Conservation (phyloP, 1,140 invertebrate genomes). For the Trichomalopsis sarcophagae region DNA sequence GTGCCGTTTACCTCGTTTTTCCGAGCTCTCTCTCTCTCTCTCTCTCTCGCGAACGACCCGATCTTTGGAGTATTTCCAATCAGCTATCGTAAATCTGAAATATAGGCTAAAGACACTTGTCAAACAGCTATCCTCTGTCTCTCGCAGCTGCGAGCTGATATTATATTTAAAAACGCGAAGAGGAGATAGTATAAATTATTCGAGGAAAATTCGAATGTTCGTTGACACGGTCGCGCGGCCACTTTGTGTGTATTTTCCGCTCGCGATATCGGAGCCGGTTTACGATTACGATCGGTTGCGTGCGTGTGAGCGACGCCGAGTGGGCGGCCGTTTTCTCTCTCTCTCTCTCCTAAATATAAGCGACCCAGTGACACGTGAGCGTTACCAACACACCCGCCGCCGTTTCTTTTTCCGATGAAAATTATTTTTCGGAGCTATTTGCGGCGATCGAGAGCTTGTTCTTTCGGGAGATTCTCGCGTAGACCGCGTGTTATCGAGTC, state of each 20-base stretch:
- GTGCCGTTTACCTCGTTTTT: neutral
- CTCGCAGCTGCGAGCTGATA: neutral
- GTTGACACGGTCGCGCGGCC: neutral
- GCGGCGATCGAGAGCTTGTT: neutral
- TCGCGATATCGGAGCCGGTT: neutral
- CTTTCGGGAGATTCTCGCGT: neutral
- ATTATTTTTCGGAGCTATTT: too few species aligned
- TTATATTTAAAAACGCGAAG: neutral
- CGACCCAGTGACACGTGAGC: conserved; percentile 56
- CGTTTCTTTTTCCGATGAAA: neutral
- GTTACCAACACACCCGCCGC: conserved; percentile 35
- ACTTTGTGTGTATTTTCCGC: conserved; percentile 22
- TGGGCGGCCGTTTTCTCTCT: conserved; percentile 47
- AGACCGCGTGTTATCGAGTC: too few species aligned
- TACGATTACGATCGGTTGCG: conserved; percentile 47
- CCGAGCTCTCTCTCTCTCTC: neutral
- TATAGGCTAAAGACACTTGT: conserved; percentile 18
- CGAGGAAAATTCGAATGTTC: neutral
- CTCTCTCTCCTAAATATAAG: conserved; percentile 58
- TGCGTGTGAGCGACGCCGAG: conserved; percentile 33
- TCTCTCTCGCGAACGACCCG: neutral
- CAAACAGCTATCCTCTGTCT: neutral
- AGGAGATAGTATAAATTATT: neutral
- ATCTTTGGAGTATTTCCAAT: conserved; percentile 45
- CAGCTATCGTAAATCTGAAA: conserved; percentile 10